Percentiles rank a stretch among this genome's conserved stretches.
phyloP scores from a whole-genome alignment of 2,113 vertebrate genomes.

The Pachypanchax playfairii region DNA sequence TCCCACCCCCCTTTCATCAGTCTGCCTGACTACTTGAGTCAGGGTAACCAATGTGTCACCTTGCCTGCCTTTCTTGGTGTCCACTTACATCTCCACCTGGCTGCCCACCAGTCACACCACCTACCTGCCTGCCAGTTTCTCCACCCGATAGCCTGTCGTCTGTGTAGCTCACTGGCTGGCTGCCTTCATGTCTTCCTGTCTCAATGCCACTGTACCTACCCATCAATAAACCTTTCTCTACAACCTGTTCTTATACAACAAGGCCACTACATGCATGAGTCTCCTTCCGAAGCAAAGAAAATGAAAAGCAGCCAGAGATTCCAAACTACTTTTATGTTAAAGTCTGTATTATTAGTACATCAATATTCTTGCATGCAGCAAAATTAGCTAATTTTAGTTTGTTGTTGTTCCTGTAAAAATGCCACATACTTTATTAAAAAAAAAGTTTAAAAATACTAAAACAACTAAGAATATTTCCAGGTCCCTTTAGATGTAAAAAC shows the following conservation, averaged over 20 bases:
- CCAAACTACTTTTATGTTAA: too few relatives aligned
- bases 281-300: neutral
- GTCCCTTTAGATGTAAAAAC: too few relatives aligned
- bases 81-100: slow-evolving; percentile 54
- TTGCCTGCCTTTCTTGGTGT: slow-evolving; percentile 43
- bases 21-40: slow-evolving; percentile 48
- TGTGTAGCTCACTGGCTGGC: slow-evolving; percentile 30
- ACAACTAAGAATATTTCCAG: neutral
- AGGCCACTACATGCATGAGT: neutral
- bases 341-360: neutral
- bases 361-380: neutral
- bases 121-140: slow-evolving; percentile 46
- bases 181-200: slow-evolving; percentile 41
- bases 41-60: slow-evolving; percentile 35
- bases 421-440: too few relatives aligned
- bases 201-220: neutral
- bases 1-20: slow-evolving; percentile 26
- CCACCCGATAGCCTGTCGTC: slow-evolving; percentile 38
- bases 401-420: too few relatives aligned
- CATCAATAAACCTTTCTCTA: slow-evolving; percentile 22
- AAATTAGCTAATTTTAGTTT: too few relatives aligned
- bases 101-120: slow-evolving; percentile 35
- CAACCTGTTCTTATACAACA: slow-evolving; percentile 13
- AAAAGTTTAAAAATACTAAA: too few relatives aligned
- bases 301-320: too few relatives aligned